phyloP scores from a whole-genome alignment of 2,888 invertebrate species.

The Aspidiotus destructor region DNA sequence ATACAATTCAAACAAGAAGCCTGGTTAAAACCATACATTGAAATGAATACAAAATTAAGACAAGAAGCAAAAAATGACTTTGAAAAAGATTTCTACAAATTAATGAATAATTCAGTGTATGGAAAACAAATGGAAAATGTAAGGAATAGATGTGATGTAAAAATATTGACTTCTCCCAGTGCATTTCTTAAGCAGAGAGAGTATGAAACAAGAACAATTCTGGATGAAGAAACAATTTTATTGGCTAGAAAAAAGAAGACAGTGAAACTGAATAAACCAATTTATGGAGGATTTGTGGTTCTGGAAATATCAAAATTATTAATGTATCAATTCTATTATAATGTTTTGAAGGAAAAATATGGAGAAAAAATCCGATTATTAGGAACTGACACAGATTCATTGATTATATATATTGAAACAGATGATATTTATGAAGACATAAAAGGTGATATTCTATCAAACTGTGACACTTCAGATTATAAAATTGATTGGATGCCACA shows the following conservation, averaged over 20 bases:
- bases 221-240: conserved; percentile 14
- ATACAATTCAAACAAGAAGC: neutral
- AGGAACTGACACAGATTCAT: conserved; percentile 19
- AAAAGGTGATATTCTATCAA: conserved; percentile 12
- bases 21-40: conserved; percentile 13
- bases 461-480: conserved; percentile 18
- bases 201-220: conserved; percentile 13
- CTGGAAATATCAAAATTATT: conserved; percentile 6
- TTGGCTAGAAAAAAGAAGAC: conserved; percentile 6
- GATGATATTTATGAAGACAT: conserved; percentile 16
- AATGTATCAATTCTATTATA: conserved; percentile 20
- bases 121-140: conserved; percentile 11
- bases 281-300: conserved; percentile 12
- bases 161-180: conserved; percentile 4
- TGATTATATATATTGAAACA: conserved; percentile 17
- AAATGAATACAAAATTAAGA: conserved; percentile 3
- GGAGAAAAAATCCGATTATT: conserved; percentile 14
- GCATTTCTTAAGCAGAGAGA: conserved; percentile 3
- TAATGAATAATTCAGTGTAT: conserved; percentile 3
- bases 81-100: conserved; percentile 12
- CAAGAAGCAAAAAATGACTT: conserved; percentile 7
- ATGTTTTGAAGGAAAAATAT: conserved; percentile 15
- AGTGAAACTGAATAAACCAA: conserved; percentile 13
- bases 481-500: conserved; percentile 22
- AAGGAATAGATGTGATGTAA: conserved; percentile 10